Base-by-base conservation (phyloP, 2,113 vertebrate species). In the Salminus brasiliensis region DNA sequence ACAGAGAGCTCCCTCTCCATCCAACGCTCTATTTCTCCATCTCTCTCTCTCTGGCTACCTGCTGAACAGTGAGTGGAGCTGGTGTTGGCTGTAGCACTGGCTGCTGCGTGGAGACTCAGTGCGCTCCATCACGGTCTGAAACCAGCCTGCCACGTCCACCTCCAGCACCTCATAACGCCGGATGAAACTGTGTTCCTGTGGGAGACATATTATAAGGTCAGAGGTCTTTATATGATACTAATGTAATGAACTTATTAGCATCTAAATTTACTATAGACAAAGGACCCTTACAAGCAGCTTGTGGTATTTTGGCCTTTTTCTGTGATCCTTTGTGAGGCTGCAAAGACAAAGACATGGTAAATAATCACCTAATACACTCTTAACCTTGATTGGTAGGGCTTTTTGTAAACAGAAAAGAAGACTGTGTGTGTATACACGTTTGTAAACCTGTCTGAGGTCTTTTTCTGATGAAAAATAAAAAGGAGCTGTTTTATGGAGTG, bases 231-330 rank as follows among this genome's bases (percentile, higher is more conserved):
- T n/a, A n/a, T n/a, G n/a, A n/a, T n/a, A n/a, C n/a, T n/a, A n/a
- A n/a, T n/a, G n/a, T n/a, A n/a, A n/a, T n/a, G n/a, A n/a, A n/a
- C n/a, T n/a, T n/a, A n/a, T n/a, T n/a, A n/a, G n/a, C n/a, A n/a
- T n/a, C n/a, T n/a, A n/a, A n/a, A n/a, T n/a, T n/a, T n/a, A n/a
- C n/a, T n/a, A n/a, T n/a, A n/a, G n/a, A n/a, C n/a, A 6, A n/a
- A 21, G 39, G 27, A 79, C 23, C 91, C 95, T 95, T 89, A 98
- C 97, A 89, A 98, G 94, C 90, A 98, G 92, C 90, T 94, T 95
- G 92, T 96, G 95, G 89, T 98, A 98, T 96, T 98, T 98, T 96
- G 97, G 97, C 96, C 97, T 95, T 95, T 97, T 98, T 93, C 96
- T 95, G 94, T 98, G 97, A 95, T 98, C 97, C 93, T 98, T 98